Conservation (phyloP, 2,113 vertebrate genomes). For the Sander lucioperca region DNA sequence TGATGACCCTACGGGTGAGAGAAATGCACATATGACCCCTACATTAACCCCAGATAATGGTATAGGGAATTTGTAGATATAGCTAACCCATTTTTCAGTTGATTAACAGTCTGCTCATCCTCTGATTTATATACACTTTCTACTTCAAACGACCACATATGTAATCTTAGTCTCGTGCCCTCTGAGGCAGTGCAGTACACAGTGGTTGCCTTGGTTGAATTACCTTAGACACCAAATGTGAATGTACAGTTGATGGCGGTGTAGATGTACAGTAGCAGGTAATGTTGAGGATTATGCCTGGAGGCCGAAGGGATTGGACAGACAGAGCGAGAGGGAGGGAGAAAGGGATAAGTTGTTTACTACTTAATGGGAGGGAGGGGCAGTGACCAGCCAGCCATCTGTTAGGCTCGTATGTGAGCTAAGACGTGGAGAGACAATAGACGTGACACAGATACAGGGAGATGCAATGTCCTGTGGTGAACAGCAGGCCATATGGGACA, state of each 20-base stretch:
- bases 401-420: conserved; percentile 45
- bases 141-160: not conserved
- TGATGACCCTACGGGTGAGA: conserved; percentile 91
- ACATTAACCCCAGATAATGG: not conserved
- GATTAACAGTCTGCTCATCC: not conserved
- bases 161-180: not conserved
- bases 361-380: conserved; percentile 67
- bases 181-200: not conserved
- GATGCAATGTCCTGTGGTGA: conserved; percentile 51
- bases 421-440: conserved; percentile 61
- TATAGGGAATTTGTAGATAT: not conserved
- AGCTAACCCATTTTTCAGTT: not conserved
- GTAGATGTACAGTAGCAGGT: conserved; percentile 28
- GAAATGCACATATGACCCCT: not conserved
- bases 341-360: conserved; percentile 74
- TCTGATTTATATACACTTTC: not conserved
- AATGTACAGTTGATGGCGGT: conserved; percentile 11
- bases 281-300: conserved; percentile 49
- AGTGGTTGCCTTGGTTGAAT: not conserved
- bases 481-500: conserved; percentile 58
- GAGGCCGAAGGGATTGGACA: conserved; percentile 52
- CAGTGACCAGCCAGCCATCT: conserved; percentile 71
- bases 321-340: conserved; percentile 32
- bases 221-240: not conserved
- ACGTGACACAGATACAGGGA: conserved; percentile 54